Evolutionary conservation across 2,888 invertebrate species (phyloP), one percentile per base, ranked within the genome.

Genomic region (Agapostemon virescens): DNA sequence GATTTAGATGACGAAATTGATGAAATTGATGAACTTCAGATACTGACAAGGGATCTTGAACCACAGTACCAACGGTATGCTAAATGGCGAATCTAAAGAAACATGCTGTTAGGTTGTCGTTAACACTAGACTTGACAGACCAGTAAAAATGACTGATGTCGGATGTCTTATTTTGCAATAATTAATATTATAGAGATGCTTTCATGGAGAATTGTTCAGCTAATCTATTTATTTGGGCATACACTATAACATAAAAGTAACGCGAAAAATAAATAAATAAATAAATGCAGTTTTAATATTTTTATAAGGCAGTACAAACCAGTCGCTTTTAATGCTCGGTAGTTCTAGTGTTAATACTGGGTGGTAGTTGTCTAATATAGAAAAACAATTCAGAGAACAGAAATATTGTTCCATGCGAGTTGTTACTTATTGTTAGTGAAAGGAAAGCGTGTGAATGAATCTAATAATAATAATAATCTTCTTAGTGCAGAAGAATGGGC

Each of bases 1-100:
- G 82, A 87, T 38, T 87, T 85, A 76, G 86, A 86, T 2, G 82
- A 86, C 52, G 81, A 77, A 55, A 74, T 81, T 36, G 86, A 89
- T 61, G 86, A 86, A 58, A 78, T 84, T 33, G 87, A 90, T 71
- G 84, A 88, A 82, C 75, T 90, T 23, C 84, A 87, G 40, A 84
- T 87, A 69, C 71, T 88, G 61, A 87, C 80, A 79, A 85, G 77
- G 70, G 77, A 89, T 67, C 88, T 90, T 66, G 90, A 91, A 83
- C 88, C 90, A 72, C 86, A 88, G 82, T 91, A 90, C 84, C 90
- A 86, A 49, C 90, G 88, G 49, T 90, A 90, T 74, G 87, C 89
- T 67, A 90, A 88, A 69, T 91, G 90, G 90, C 88, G 89, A 67
- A 90, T 91, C 69, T 90, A 78, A 81, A 88, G 61, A 9, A 49